A percentile compares a stretch with the other conserved stretches of the same genome.
Conservation (phyloP, 2,113 vertebrate genomes). For the Larimichthys crocea region DNA sequence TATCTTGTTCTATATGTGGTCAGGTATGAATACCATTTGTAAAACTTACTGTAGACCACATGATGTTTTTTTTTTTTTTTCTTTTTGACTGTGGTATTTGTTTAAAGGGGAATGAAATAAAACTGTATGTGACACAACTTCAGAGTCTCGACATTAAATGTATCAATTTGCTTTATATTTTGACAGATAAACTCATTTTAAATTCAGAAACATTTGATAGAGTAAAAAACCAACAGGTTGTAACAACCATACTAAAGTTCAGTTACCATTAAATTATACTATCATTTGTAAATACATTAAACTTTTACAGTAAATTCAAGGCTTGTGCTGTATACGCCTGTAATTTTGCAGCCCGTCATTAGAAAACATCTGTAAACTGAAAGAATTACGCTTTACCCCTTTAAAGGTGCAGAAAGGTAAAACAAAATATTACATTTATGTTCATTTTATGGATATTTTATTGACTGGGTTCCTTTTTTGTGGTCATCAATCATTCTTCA, state of each 20-base stretch:
- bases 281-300: neutral
- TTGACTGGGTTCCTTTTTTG: too few species aligned
- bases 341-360: neutral
- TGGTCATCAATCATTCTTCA: too few species aligned
- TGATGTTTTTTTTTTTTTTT: constrained; percentile 12
- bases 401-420: too few species aligned
- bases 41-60: constrained; percentile 31
- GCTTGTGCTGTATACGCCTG: too few species aligned
- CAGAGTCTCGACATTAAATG: neutral
- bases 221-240: too few species aligned
- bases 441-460: too few species aligned
- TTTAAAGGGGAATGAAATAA: constrained; percentile 70
- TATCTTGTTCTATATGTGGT: constrained; percentile 31
- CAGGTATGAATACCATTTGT: constrained; percentile 22
- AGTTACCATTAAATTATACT: neutral
- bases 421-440: too few species aligned
- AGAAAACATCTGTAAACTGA: too few species aligned
- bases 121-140: constrained; percentile 43
- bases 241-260: too few species aligned
- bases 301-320: neutral
- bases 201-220: too few species aligned
- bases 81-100: constrained; percentile 55
- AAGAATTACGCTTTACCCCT: too few species aligned
- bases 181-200: too few species aligned
- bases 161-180: neutral